These are phyloP conservation scores for Nannospalax galili DNA, from an alignment of 2,113 vertebrate genomes.

Conservation along the genomic window DNA sequence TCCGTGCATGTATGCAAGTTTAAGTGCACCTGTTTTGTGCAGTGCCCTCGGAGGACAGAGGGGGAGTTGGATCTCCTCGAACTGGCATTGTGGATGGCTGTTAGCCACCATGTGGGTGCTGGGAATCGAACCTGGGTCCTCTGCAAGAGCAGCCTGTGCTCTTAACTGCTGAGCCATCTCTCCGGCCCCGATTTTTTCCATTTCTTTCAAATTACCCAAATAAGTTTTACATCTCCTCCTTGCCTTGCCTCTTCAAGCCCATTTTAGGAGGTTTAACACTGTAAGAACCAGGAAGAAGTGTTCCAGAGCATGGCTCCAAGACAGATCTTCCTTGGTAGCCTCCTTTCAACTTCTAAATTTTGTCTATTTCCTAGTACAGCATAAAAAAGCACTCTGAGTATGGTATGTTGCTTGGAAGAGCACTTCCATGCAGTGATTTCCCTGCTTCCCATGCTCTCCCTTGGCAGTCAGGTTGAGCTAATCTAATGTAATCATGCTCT, in stretches of 20 bases:
- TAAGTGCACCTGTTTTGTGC: no score
- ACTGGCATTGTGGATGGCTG: no score
- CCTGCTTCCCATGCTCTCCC: neutral
- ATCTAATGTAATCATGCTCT: neutral
- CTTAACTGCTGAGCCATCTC: no score
- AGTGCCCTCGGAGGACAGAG: no score
- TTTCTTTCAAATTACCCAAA: conserved; percentile 75
- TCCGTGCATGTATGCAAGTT: no score
- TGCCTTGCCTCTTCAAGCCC: conserved; percentile 61
- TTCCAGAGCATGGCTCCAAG: conserved; percentile 67
- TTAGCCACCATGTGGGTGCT: no score
- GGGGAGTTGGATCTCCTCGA: no score
- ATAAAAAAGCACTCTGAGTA: conserved; percentile 37
- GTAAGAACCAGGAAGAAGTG: conserved; percentile 57
- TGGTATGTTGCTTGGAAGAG: neutral
- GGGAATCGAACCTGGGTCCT: no score
- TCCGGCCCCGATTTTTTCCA: no score
- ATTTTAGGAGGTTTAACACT: conserved; percentile 62
- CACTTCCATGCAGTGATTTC: neutral
- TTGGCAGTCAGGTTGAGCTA: neutral
- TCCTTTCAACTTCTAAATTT: conserved; percentile 50
- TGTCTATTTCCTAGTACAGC: neutral
- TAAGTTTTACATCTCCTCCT: conserved; percentile 48
- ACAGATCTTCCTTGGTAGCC: conserved; percentile 33
- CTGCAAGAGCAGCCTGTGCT: no score